Evolutionary conservation across 2,888 invertebrate genomes (phyloP), one percentile per base, ranked within the genome.

Genomic region (Druceiella hillmani): DNA sequence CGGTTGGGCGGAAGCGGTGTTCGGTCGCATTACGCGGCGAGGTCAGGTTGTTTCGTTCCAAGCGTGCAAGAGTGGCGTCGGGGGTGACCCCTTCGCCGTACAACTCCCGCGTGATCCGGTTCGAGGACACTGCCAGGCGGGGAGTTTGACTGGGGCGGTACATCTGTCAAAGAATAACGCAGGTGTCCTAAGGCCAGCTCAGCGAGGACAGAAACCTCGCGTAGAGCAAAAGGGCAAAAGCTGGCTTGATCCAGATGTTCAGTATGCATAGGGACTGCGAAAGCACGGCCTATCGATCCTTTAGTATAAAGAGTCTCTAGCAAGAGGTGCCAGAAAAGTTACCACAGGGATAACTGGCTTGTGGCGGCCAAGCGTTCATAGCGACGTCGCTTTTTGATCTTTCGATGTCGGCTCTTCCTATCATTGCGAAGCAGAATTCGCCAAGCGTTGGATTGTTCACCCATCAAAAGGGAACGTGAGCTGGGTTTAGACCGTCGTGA

Each of bases 401-500:
- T 76, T 81, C 77, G 77, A 79, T 79, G 75, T 80, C 78, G 78
- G 77, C 78, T 81, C 77, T 79, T 79, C 78, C 78, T 80, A 79
- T 78, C 77, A 78, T 80, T 77, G 76, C 66, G 77, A 79, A 78
- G 78, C 79, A 74, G 74, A 79, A 78, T 74, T 78, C 72, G 64
- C 75, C 69, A 78, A 78, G 78, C 68, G 77, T 79, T 68, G 78
- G 78, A 79, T 80, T 80, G 78, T 79, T 80, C 76, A 78, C 75
- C 76, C 76, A 67, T 70, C 61, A 74, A 76, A 60, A 75, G 75
- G 74, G 74, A 77, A 76, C 70, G 73, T 76, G 76, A 76, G 75
- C 74, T 74, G 74, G 74, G 74, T 74, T 77, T 75, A 75, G 75
- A 76, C 74, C 72, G 74, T 76, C 75, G 74, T 72, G 74, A 74